phyloP scores from a whole-genome alignment of 2,113 vertebrate genomes.

The Octodon degus region DNA sequence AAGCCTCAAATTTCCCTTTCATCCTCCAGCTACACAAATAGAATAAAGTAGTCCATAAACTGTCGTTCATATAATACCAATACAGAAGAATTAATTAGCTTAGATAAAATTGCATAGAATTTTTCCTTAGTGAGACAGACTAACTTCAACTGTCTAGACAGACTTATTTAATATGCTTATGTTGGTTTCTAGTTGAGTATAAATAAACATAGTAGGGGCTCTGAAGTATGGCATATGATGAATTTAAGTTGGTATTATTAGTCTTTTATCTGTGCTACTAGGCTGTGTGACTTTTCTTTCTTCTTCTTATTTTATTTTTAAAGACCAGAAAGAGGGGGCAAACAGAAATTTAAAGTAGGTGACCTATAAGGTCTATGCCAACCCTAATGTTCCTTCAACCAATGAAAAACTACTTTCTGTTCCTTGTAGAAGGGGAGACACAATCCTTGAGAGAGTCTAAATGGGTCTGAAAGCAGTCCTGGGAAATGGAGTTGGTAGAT shows the following conservation, averaged over 20 bases:
- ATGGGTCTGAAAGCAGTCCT: slow-evolving; percentile 50
- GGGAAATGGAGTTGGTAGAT: slow-evolving; percentile 35
- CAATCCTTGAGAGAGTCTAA: slow-evolving; percentile 49
- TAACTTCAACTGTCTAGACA: not conserved
- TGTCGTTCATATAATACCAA: not conserved
- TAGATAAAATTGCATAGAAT: not conserved
- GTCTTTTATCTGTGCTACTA: not conserved
- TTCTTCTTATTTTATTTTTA: slow-evolving; percentile 19
- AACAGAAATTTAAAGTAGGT: slow-evolving; percentile 51
- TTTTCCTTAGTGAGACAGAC: not conserved
- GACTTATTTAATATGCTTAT: not conserved
- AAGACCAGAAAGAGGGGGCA: not conserved
- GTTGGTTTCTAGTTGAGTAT: not conserved
- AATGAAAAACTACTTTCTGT: not conserved
- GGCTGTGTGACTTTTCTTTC: not conserved
- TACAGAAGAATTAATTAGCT: not conserved
- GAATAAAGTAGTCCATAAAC: not conserved
- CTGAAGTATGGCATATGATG: not conserved
- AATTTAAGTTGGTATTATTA: not conserved
- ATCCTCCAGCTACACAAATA: not conserved
- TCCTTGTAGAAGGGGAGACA: not conserved
- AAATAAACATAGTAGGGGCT: not conserved
- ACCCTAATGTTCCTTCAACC: slow-evolving; percentile 36
- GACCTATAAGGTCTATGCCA: slow-evolving; percentile 18
- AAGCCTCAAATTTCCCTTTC: not conserved